Conservation (phyloP, 2,888 invertebrate species). For the Celastrina argiolus region DNA sequence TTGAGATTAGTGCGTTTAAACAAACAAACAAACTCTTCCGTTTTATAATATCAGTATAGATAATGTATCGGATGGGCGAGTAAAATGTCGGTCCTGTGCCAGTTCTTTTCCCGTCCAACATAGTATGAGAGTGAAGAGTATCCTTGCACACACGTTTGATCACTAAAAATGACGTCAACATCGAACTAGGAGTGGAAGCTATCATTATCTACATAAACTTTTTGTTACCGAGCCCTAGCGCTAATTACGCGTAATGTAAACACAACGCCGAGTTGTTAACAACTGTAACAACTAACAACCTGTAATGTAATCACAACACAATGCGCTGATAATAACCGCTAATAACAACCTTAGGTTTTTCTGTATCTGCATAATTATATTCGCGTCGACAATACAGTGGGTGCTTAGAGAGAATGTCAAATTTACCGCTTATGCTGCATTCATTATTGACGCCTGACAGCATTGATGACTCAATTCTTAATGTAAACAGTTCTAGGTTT, state of each 20-base stretch:
- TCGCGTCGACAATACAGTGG: background rate
- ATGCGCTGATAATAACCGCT: constrained; percentile 9
- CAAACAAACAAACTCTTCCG: too few species aligned
- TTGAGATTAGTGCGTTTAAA: too few species aligned
- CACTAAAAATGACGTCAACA: too few species aligned
- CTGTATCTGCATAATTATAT: background rate
- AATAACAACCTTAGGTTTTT: background rate
- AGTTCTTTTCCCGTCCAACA: too few species aligned
- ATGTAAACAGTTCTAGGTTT: background rate
- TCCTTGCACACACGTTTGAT: too few species aligned
- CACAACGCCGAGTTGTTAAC: constrained; percentile 14
- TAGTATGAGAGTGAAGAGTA: too few species aligned
- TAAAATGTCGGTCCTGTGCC: too few species aligned
- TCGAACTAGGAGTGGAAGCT: background rate
- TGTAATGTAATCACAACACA: constrained; percentile 19
- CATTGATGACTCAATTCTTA: too few species aligned
- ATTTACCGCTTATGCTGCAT: background rate
- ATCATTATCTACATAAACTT: background rate
- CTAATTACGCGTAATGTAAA: constrained; percentile 16
- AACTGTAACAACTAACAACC: background rate
- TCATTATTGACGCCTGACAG: too few species aligned
- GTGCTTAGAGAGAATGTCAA: background rate
- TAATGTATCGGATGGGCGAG: too few species aligned
- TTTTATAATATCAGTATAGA: too few species aligned
- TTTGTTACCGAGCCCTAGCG: background rate